Evolutionary conservation across 1,140 invertebrate species (phyloP).

Genomic region (Brachionus rubens): DNA sequence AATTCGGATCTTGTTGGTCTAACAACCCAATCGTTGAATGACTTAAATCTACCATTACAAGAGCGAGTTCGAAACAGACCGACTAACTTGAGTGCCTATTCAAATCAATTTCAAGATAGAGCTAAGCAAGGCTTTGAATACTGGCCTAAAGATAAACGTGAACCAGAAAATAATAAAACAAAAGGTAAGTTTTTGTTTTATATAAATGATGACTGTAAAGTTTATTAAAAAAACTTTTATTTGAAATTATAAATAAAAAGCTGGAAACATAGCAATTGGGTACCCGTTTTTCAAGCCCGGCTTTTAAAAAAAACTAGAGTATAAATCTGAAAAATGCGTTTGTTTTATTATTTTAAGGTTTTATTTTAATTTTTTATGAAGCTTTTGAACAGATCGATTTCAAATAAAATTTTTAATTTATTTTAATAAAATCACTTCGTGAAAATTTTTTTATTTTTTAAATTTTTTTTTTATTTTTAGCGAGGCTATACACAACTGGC

Average conservation of each 20-base stretch:
- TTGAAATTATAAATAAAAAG: slow-evolving; percentile 35
- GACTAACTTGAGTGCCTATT: slow-evolving; percentile 10
- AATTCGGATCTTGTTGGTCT: slow-evolving; percentile 16
- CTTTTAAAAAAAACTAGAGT: not conserved
- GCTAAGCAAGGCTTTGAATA: slow-evolving; percentile 44
- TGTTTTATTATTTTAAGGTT: not conserved
- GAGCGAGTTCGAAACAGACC: slow-evolving; percentile 14
- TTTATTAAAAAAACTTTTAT: not conserved
- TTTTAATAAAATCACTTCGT: too few species aligned
- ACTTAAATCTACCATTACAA: not conserved
- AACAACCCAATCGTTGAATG: slow-evolving; percentile 36
- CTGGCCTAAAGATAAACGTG: slow-evolving; percentile 26
- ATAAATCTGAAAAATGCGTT: not conserved
- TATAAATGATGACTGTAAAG: not conserved
- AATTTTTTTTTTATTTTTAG: slow-evolving; percentile 15
- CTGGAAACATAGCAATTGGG: slow-evolving; percentile 28
- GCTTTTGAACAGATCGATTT: not conserved
- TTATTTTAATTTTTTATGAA: not conserved
- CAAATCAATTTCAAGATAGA: slow-evolving; percentile 43
- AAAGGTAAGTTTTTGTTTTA: slow-evolving; percentile 10
- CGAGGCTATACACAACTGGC: slow-evolving; percentile 36
- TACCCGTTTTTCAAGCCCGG: slow-evolving; percentile 42
- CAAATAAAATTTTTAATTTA: slow-evolving; percentile 18
- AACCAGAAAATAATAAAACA: slow-evolving; percentile 29
- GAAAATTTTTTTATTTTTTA: not conserved